Evolutionary conservation across 2,113 vertebrate genomes (phyloP).

Genomic region (Dasyornis broadbenti): DNA sequence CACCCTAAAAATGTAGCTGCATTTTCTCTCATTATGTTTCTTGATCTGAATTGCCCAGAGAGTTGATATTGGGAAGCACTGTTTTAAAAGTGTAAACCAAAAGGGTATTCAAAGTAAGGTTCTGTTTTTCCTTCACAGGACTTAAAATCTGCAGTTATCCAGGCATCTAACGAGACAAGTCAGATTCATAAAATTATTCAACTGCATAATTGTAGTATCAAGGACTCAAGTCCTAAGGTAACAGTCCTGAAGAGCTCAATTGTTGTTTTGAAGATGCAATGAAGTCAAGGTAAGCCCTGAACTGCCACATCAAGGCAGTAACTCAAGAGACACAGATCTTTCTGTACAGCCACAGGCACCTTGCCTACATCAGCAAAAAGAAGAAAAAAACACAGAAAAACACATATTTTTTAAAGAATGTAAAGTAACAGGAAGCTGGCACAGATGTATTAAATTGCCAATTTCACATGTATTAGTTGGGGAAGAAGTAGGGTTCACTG

Average conservation of each 20-base stretch:
- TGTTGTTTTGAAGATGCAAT: not conserved
- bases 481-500: not conserved
- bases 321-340: slow-evolving; percentile 9
- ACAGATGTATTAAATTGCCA: not conserved
- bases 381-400: not conserved
- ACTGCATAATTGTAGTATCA: not conserved
- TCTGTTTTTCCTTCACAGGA: not conserved
- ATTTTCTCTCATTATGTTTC: not conserved
- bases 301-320: slow-evolving; percentile 14
- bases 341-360: not conserved
- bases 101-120: not conserved
- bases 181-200: slow-evolving; percentile 29
- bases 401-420: not conserved
- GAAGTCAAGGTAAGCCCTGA: slow-evolving; percentile 31
- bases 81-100: not conserved
- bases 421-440: not conserved
- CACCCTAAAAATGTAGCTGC: not conserved
- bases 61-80: not conserved
- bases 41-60: not conserved
- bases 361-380: slow-evolving; percentile 30
- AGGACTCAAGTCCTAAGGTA: slow-evolving; percentile 19
- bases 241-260: slow-evolving; percentile 11
- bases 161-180: slow-evolving; percentile 4
- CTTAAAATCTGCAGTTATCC: not conserved
- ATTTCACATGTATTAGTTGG: not conserved